Conservation (phyloP, 2,797 vertebrate genomes). For the Cygnus olor region DNA sequence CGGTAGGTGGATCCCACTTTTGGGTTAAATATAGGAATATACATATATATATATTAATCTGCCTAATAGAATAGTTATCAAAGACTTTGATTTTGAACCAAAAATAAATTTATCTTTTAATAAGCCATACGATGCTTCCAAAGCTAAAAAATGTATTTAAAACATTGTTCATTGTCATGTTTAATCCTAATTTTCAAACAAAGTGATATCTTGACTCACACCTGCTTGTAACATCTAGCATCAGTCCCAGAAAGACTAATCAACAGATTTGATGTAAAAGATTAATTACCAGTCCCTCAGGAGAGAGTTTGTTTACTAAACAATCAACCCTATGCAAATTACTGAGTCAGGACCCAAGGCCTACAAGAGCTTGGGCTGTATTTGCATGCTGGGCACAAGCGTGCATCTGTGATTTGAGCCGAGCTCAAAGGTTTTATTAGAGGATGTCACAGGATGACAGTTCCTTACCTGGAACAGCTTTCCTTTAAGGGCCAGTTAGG, state of each 20-base stretch:
- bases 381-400: too few relatives aligned
- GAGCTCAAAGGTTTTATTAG: neutral
- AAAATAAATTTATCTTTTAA: neutral
- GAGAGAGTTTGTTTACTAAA: slow-evolving; percentile 16
- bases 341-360: neutral
- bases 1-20: neutral
- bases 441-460: neutral
- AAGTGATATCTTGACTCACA: neutral
- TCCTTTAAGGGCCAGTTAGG: neutral
- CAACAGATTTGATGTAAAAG: neutral
- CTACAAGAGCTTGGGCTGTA: neutral
- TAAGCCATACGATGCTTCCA: neutral
- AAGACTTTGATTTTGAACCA: neutral
- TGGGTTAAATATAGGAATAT: neutral
- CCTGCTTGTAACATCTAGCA: neutral
- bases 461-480: neutral
- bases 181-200: neutral
- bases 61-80: neutral
- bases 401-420: neutral
- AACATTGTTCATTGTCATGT: neutral
- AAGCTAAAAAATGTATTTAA: neutral
- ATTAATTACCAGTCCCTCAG: neutral
- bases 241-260: neutral
- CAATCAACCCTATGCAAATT: neutral
- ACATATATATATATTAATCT: neutral